These are phyloP conservation scores for Burhinus oedicnemus DNA, from an alignment of 2,113 vertebrate genomes.

Conservation along the genomic window DNA sequence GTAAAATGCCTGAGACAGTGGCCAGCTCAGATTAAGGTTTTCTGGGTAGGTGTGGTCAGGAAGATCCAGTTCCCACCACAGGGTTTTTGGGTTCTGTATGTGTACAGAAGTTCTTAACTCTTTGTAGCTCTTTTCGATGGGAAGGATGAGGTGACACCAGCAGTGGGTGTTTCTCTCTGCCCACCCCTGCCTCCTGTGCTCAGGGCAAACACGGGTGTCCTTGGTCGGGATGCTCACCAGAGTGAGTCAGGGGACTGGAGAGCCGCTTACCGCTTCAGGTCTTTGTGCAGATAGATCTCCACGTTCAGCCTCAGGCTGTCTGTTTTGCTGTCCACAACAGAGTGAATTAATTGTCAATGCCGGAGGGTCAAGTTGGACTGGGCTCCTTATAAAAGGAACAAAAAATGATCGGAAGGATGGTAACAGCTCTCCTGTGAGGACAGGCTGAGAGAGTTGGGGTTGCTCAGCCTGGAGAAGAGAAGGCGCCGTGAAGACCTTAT, in stretches of 20 bases:
- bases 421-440: fast-evolving
- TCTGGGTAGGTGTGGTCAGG: not conserved
- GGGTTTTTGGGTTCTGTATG: not conserved
- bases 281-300: not conserved
- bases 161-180: not conserved
- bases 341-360: not conserved
- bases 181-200: not conserved
- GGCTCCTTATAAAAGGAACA: not conserved
- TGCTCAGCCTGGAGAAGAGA: not conserved
- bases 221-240: not conserved
- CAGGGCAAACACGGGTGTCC: fast-evolving
- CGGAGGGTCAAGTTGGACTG: not conserved
- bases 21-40: not conserved
- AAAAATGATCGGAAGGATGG: not conserved
- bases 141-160: not conserved
- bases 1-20: not conserved
- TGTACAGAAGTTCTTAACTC: not conserved
- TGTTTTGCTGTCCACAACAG: not conserved
- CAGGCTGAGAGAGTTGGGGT: too few relatives aligned
- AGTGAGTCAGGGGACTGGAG: not conserved
- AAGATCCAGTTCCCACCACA: not conserved
- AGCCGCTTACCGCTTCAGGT: not conserved
- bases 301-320: not conserved
- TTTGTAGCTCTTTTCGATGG: not conserved
- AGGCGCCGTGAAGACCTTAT: fast-evolving